Evolutionary conservation across 2,888 invertebrate species (phyloP).

Genomic region (Chorisops tibialis): DNA sequence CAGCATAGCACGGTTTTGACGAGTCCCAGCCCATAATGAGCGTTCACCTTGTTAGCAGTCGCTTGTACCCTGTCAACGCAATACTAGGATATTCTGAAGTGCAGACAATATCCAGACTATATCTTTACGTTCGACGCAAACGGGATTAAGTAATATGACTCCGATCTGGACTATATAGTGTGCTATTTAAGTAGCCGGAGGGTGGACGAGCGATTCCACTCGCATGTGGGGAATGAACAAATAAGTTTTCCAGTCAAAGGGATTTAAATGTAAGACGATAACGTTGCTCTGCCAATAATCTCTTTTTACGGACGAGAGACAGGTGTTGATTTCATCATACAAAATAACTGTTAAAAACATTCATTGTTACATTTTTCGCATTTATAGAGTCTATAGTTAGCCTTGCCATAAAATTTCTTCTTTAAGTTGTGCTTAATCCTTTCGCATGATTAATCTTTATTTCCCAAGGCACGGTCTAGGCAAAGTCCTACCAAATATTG

Average conservation of each 20-base stretch:
- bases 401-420: no score
- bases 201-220: neutral
- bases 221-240: neutral
- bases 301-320: neutral
- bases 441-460: no score
- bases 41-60: neutral
- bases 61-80: constrained; percentile 10
- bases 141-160: constrained; percentile 18
- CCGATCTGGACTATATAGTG: neutral
- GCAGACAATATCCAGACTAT: constrained; percentile 20
- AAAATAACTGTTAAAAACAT: no score
- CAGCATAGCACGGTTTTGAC: neutral
- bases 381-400: no score
- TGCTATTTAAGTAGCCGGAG: neutral
- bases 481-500: no score
- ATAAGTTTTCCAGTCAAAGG: constrained; percentile 16
- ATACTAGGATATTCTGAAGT: constrained; percentile 1
- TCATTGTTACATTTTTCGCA: no score
- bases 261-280: constrained; percentile 22
- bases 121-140: constrained; percentile 8
- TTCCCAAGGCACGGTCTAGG: no score
- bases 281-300: constrained; percentile 10
- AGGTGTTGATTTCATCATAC: constrained; percentile 18
- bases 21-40: constrained; percentile 3
- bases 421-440: no score